Evolutionary conservation across 2,797 vertebrate genomes (phyloP), one percentile per base, ranked within the genome.

Genomic region (Jordanella pulchra): DNA sequence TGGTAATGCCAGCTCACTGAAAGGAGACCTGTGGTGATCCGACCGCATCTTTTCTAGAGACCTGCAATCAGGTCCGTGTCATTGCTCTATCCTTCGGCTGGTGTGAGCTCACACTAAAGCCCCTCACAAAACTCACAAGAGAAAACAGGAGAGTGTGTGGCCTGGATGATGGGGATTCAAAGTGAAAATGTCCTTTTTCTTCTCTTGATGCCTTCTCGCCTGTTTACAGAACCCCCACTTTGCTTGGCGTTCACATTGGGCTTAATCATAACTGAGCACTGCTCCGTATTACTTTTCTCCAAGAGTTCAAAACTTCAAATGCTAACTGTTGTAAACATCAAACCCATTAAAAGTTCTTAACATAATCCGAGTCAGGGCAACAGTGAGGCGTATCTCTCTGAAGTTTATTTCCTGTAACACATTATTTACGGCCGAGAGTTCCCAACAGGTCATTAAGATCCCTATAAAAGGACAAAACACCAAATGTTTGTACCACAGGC

Each of bases 31-130:
- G 79, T 61, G 70, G 92, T 87, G 85, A 85, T 84, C 87, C 74
- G 55, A 77, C 83, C 85, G 90, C 93, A 94, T 94, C 91, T 84
- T 64, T 95, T 95, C 94, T 95, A 94, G 93, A 95, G 95, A 94
- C 90, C 92, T 89, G 92, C 90, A 95, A 93, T 93, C 94, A 95
- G 84, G 87, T 86, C 89, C 88, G 81, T 87, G 85, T 92, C 92
- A 93, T 92, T 92, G 89, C 90, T 83, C 83, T 71, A 80, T 82
- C 84, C 79, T 73, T 74, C 65, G 27, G 30, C 81, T 73, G 25
- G 6, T 63, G 68, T 74, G 80, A 73, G 71, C 54, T 27, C 67
- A 25, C n/a, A 53, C 58, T 70, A 11, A 27, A 71, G 55, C 55
- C 44, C 54, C 75, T 45, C 4, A 1, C 65, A 68, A 42, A 9